Base-by-base conservation (phyloP, 2,888 invertebrate genomes). In the Drosophila atripex region DNA sequence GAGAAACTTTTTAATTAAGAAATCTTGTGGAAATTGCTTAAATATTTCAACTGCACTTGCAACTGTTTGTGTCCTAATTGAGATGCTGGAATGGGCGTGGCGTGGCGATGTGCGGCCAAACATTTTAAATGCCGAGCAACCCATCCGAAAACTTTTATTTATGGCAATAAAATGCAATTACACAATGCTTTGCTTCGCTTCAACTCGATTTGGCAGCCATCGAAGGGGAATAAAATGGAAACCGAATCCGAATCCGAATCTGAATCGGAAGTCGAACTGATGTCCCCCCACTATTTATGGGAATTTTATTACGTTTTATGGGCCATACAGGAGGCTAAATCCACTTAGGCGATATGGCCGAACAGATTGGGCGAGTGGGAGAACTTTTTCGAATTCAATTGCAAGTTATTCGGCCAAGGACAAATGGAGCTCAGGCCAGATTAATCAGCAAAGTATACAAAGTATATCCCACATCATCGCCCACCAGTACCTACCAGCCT, bases 131-230 rank as follows among this genome's bases (percentile, higher is more conserved):
- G 56, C 16, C 35, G 7, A 25, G 25, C 56, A 35, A 12, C 28
- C 25, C 30, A 23, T 41, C 47, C 21, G 32, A 14, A 55, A 66
- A 69, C 58, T 69, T 76, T 80, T 76, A 76, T 78, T 84, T 75
- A 80, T 80, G 75, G 80, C 76, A 75, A 86, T 86, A 73, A 86
- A 78, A 78, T 70, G 80, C 86, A 84, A 84, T 82, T 84, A 84
- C 75, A 78, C 69, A 86, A 73, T 69, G 77, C 71, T 77, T 75
- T 83, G 71, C 41, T 14, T 70, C 28, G 57, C 32, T 59, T 65
- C 32, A 32, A 50, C 63, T 32, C 61, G 51, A 64, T 63, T 64
- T 53, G 49, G 55, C 55, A 58, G 50, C 76, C 54, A 28, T 45
- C 46, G 58, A 58, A 58, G 25, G 46, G 45, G 28, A 57, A 28